Percentiles rank a stretch among this genome's conserved stretches.
Conservation (phyloP, 2,797 vertebrate species). For the Epinephelus coioides region DNA sequence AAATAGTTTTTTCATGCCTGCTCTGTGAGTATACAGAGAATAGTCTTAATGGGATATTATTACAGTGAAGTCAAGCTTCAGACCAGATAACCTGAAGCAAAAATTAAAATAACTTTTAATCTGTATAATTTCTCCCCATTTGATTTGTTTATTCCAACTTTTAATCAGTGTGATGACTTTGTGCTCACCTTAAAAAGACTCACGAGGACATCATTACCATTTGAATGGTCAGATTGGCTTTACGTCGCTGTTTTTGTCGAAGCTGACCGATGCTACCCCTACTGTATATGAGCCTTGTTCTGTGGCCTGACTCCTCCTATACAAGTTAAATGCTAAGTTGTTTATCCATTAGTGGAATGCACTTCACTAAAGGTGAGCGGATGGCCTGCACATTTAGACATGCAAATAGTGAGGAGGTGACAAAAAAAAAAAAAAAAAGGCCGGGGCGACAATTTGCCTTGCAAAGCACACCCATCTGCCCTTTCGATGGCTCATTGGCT, state of each 20-base stretch:
- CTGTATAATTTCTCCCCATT: not conserved
- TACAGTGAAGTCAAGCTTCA: not conserved
- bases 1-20: not conserved
- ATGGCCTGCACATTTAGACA: constrained; percentile 62
- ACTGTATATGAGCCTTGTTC: not conserved
- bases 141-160: not conserved
- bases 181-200: not conserved
- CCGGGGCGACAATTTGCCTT: constrained; percentile 77
- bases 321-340: constrained; percentile 59
- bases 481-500: constrained; percentile 88
- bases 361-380: constrained; percentile 56
- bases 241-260: constrained; percentile 4
- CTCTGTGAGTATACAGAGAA: not conserved
- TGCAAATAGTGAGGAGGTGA: constrained; percentile 70
- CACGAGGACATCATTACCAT: not conserved
- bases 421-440: constrained; percentile 54
- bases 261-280: not conserved
- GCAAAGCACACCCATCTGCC: constrained; percentile 86
- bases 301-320: constrained; percentile 18
- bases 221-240: not conserved
- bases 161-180: not conserved
- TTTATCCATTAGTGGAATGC: constrained; percentile 66
- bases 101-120: not conserved
- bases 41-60: not conserved
- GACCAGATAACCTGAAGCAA: not conserved